Base-by-base conservation (phyloP, 1,140 invertebrate genomes). In the Holcopasites calliopsidis region DNA sequence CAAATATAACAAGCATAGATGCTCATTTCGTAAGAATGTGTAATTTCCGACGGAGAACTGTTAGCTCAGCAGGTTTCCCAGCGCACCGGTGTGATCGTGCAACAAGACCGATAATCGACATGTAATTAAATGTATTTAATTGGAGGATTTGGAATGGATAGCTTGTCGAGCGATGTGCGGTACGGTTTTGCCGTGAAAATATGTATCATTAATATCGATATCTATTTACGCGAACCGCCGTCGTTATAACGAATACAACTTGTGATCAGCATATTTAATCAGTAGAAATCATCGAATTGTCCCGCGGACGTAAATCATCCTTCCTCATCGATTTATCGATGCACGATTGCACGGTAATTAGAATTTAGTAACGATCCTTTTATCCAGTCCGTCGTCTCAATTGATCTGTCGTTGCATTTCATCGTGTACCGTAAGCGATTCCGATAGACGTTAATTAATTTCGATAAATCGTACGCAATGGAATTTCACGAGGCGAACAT, bases 341-440 rank as follows among this genome's bases (percentile, higher is more conserved):
- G 40, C 5, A n/a, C 16, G 70, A 73, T 65, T 73, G 50, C 61
- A 18, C 18, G 50, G 71, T 66, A 66, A 74, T 74, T 66, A 74
- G 71, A 66, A 74, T 74, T 74, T 33, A 74, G 71, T 47, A 66
- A 74, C 64, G 62, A 74, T 74, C 40, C 28, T 55, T n/a, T n/a
- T 55, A 66, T 74, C 61, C 18, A 18, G 13, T 7, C 18, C 71
- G 49, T 55, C 61, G n/a, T 55, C 62, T 66, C 57, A 66, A 74
- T 74, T 74, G 62, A 74, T 44, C 71, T 66, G 62, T 74, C 71
- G 54, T 74, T 66, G 62, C 62, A 74, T 74, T 74, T 74, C 42
- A 74, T n/a, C 38, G 66, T 74, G 44, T 55, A 55, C 50, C 62
- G 71, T 66, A 66, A 74, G 61, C 52, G 26, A 66, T 74, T 38